Evolutionary conservation across 2,797 vertebrate species (phyloP).

Genomic region (Psittacula echo): DNA sequence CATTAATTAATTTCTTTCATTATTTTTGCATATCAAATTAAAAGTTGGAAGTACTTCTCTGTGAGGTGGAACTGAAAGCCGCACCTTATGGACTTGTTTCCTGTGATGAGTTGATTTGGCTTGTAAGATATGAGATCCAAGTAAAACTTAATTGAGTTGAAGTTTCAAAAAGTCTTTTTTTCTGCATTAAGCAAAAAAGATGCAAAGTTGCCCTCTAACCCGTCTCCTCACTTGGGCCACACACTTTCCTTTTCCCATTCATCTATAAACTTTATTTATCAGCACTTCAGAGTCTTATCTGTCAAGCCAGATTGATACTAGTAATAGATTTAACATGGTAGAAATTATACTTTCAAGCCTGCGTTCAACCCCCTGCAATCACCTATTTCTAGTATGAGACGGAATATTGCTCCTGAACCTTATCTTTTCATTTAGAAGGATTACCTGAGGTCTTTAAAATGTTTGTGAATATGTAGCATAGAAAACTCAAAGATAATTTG

Average conservation of each 20-base stretch:
- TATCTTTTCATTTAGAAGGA: not conserved
- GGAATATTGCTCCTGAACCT: not conserved
- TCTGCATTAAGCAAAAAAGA: not conserved
- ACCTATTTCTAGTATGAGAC: not conserved
- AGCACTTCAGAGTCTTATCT: not conserved
- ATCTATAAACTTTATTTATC: not conserved
- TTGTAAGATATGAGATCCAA: not conserved
- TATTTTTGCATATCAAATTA: not conserved
- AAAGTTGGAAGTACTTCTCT: not conserved
- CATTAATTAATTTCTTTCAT: not conserved
- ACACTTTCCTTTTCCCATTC: not conserved
- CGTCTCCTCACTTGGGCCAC: not conserved
- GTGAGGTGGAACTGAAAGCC: not conserved
- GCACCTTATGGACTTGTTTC: not conserved
- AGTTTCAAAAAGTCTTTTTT: not conserved
- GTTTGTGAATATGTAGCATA: not conserved
- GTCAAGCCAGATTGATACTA: not conserved
- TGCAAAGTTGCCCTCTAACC: not conserved
- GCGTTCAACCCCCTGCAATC: not conserved
- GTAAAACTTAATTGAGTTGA: not conserved
- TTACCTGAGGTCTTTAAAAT: not conserved
- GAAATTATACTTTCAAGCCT: not conserved
- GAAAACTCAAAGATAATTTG: not conserved
- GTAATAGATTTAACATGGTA: not conserved
- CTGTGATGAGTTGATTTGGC: not conserved